Percentiles rank a stretch among this genome's conserved stretches.
Conservation (phyloP, 2,797 vertebrate genomes). For the Enteromius radiatus region DNA sequence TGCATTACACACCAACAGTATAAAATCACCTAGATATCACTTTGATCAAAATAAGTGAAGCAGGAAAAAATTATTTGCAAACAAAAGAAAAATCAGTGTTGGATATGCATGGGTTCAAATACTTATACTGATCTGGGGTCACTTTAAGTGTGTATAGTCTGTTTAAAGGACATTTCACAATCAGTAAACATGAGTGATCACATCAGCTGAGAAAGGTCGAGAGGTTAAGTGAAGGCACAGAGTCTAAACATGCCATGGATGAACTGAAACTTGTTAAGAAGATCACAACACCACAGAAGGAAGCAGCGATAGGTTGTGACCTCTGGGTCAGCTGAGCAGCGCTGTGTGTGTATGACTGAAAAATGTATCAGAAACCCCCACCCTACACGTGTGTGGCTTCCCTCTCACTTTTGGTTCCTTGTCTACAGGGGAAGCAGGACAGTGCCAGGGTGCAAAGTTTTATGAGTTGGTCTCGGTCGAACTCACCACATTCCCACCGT, state of each 20-base stretch:
- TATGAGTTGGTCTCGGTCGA: conserved; percentile 86
- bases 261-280: conserved; percentile 79
- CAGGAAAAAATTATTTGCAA: not conserved
- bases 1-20: not conserved
- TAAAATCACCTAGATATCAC: not conserved
- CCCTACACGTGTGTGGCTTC: conserved; percentile 80
- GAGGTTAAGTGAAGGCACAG: conserved; percentile 51
- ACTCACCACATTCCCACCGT: conserved; percentile 89
- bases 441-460: conserved; percentile 91
- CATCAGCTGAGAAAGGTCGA: conserved; percentile 48
- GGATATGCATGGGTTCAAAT: not conserved
- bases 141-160: not conserved
- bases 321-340: conserved; percentile 82
- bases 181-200: conserved; percentile 16
- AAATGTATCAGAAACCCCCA: conserved; percentile 67
- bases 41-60: not conserved
- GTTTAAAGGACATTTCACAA: conserved; percentile 7
- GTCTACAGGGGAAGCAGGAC: conserved; percentile 85
- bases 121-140: not conserved
- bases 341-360: conserved; percentile 51
- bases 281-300: conserved; percentile 64
- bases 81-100: not conserved
- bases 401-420: conserved; percentile 80
- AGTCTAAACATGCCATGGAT: conserved; percentile 55
- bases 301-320: conserved; percentile 69